A percentile compares a stretch with the other conserved stretches of the same genome.
Conservation (phyloP, 2,888 invertebrate genomes). For the Alloplasta piceator region DNA sequence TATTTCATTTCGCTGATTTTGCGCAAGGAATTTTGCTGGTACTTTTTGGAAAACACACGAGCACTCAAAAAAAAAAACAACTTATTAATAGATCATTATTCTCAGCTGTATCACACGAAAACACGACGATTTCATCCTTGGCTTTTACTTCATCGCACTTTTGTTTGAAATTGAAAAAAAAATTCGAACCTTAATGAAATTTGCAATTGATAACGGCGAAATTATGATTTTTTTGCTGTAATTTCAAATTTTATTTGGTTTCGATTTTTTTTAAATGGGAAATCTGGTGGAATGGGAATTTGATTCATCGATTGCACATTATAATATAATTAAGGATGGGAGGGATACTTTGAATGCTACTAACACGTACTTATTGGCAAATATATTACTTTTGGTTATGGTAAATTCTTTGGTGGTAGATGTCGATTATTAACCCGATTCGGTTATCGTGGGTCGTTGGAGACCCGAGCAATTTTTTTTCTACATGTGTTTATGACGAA, state of each 20-base stretch:
- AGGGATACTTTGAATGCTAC: neutral
- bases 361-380: neutral
- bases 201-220: no score
- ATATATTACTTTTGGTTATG: neutral
- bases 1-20: slow-evolving; percentile 21
- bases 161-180: no score
- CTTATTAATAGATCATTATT: slow-evolving; percentile 25
- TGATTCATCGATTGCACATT: no score
- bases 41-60: slow-evolving; percentile 60
- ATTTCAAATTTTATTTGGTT: no score
- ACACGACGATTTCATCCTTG: slow-evolving; percentile 20
- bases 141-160: slow-evolving; percentile 3
- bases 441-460: no score
- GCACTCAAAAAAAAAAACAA: slow-evolving; percentile 35
- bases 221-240: no score
- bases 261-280: no score
- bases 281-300: no score
- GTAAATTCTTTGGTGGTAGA: neutral
- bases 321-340: neutral
- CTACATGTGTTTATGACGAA: no score
- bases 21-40: slow-evolving; percentile 44
- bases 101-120: slow-evolving; percentile 30
- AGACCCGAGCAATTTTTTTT: no score
- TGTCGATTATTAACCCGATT: no score
- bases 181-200: no score